phyloP scores from a whole-genome alignment of 1,140 invertebrate genomes.

The Samia ricini region DNA sequence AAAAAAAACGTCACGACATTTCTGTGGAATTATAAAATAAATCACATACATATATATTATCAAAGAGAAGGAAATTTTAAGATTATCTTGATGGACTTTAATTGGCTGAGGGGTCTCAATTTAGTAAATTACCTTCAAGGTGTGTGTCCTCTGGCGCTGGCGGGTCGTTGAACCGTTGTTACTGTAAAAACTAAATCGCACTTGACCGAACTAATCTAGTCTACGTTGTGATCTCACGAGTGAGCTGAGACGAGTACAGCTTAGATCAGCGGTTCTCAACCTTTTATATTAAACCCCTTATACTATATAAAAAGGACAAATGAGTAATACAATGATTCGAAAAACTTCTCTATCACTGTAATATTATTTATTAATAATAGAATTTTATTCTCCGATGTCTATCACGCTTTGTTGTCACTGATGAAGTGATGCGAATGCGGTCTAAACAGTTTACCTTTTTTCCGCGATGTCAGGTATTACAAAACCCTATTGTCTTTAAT shows the following conservation, averaged over 20 bases:
- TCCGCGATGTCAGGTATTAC: not conserved
- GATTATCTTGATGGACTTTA: not conserved
- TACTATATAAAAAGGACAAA: too few relatives aligned
- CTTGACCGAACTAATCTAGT: constrained; percentile 9
- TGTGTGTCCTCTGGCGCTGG: not conserved
- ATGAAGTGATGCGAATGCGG: not conserved
- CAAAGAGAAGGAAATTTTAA: not conserved
- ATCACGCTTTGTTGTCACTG: not conserved
- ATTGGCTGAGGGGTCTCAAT: constrained; percentile 3
- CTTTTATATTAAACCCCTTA: not conserved
- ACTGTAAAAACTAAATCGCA: constrained; percentile 17
- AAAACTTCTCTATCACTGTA: too few relatives aligned
- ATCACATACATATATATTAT: not conserved
- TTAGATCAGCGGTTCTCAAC: not conserved
- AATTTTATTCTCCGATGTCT: not conserved
- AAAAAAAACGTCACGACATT: not conserved
- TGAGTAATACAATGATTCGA: too few relatives aligned
- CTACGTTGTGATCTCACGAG: constrained; percentile 8
- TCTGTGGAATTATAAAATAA: not conserved
- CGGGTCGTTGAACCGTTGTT: constrained; percentile 5
- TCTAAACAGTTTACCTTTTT: not conserved
- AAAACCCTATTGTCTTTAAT: not conserved
- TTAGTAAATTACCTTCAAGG: constrained; percentile 4
- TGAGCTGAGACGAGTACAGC: not conserved
- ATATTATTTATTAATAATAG: too few relatives aligned